A percentile compares a stretch with the other conserved stretches of the same genome.
Conservation (phyloP, 2,888 invertebrate genomes). For the Lasioglossum morio region DNA sequence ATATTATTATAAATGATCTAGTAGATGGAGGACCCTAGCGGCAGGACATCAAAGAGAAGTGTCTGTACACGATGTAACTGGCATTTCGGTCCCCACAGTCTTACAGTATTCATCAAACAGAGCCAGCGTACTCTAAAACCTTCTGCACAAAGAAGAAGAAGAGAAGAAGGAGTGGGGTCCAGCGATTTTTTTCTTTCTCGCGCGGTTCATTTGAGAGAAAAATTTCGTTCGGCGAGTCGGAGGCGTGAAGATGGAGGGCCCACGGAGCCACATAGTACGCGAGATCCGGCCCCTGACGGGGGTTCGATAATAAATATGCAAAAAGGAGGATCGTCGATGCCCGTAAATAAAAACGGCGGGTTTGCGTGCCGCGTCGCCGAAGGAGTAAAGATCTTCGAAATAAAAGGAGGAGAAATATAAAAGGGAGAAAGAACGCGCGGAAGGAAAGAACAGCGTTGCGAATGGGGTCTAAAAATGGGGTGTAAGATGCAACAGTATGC, state of each 20-base stretch:
- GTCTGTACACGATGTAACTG: neutral
- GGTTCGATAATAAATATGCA: constrained; percentile 73
- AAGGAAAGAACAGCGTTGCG: constrained; percentile 7
- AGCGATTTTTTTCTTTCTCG: neutral
- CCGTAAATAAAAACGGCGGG: constrained; percentile 71
- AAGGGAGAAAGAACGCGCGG: neutral
- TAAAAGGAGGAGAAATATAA: constrained; percentile 42
- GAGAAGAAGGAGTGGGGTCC: neutral
- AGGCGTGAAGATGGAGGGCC: constrained; percentile 31
- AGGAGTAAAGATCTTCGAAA: constrained; percentile 46
- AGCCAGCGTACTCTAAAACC: neutral
- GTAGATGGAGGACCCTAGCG: neutral
- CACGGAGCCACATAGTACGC: constrained; percentile 46
- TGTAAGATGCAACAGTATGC: constrained; percentile 32
- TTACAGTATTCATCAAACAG: neutral
- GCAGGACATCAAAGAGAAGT: neutral
- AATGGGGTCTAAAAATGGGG: constrained; percentile 22
- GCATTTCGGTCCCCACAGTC: neutral
- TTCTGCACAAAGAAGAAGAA: neutral
- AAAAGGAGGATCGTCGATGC: constrained; percentile 68
- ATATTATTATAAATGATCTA: too few species aligned
- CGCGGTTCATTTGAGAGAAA: constrained; percentile 26
- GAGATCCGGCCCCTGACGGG: constrained; percentile 53
- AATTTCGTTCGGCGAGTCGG: constrained; percentile 24
- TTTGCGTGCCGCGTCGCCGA: constrained; percentile 61